These are phyloP conservation scores for Rhingia rostrata DNA, from an alignment of 2,888 invertebrate genomes.

Conservation along the genomic window DNA sequence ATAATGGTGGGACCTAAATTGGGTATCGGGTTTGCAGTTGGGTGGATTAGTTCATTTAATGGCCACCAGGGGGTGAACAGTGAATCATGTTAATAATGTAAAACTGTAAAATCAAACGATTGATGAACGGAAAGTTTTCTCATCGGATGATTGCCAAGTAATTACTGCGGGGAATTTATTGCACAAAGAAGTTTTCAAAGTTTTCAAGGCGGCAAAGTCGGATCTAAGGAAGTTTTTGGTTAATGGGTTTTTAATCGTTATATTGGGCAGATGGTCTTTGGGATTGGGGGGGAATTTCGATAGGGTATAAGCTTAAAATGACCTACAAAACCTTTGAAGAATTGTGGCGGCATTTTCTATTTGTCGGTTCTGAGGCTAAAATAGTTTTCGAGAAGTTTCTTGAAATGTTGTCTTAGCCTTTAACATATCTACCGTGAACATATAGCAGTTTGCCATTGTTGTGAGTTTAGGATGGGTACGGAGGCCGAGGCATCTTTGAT, in stretches of 20 bases:
- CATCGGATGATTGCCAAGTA: slow-evolving; percentile 65
- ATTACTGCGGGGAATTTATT: slow-evolving; percentile 62
- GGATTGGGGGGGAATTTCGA: slow-evolving; percentile 17
- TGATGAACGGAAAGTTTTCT: slow-evolving; percentile 60
- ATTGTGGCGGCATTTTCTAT: too few relatives aligned
- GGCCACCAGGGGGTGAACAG: background rate
- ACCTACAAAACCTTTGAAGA: background rate
- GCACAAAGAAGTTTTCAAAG: slow-evolving; percentile 25
- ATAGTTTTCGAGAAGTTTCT: too few relatives aligned
- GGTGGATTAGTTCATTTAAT: slow-evolving; percentile 37
- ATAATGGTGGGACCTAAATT: background rate
- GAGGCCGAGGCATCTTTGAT: too few relatives aligned
- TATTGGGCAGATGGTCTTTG: slow-evolving; percentile 10
- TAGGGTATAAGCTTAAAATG: slow-evolving; percentile 11
- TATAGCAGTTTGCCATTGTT: too few relatives aligned
- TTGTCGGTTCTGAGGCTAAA: too few relatives aligned
- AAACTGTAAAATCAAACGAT: slow-evolving; percentile 51
- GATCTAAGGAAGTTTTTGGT: slow-evolving; percentile 2
- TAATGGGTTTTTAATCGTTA: slow-evolving; percentile 61
- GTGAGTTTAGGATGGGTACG: too few relatives aligned
- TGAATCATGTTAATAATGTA: slow-evolving; percentile 53
- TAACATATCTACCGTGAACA: too few relatives aligned
- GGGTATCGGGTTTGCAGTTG: slow-evolving; percentile 1
- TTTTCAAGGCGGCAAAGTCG: slow-evolving; percentile 20
- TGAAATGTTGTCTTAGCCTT: too few relatives aligned